Evolutionary conservation across 2,797 vertebrate genomes (phyloP).

Genomic region (Synanceia verrucosa): DNA sequence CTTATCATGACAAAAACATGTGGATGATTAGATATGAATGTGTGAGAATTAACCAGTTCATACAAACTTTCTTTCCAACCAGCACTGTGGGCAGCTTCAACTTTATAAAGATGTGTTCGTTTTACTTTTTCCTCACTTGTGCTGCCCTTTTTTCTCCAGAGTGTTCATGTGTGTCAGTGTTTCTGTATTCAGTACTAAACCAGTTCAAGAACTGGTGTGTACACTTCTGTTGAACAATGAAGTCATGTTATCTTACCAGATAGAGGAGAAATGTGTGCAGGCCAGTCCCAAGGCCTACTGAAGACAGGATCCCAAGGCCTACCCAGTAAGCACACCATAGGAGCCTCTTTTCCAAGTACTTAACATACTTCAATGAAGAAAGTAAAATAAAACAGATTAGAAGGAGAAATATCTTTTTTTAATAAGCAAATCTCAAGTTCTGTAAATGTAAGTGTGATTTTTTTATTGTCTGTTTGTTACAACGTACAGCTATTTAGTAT

Average conservation of each 20-base stretch:
- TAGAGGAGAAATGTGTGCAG: slow-evolving; percentile 98
- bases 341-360: slow-evolving; percentile 91
- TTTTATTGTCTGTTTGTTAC: not conserved
- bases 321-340: slow-evolving; percentile 99
- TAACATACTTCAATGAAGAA: slow-evolving; percentile 86
- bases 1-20: not conserved
- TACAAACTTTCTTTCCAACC: not conserved
- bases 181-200: not conserved
- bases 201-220: not conserved
- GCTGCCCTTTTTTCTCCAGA: not conserved
- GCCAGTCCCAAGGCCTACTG: slow-evolving; percentile 97
- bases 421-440: not conserved
- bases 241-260: slow-evolving; percentile 87
- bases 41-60: no score
- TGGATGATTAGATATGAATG: not conserved
- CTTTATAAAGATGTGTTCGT: not conserved
- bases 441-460: not conserved
- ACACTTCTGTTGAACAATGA: not conserved
- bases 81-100: not conserved
- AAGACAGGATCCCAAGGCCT: slow-evolving; percentile 97
- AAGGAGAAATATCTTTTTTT: not conserved
- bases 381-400: not conserved
- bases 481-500: not conserved
- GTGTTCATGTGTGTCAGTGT: not conserved
- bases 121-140: not conserved